phyloP scores from a whole-genome alignment of 2,797 vertebrate species.

The Sciurus vulgaris region DNA sequence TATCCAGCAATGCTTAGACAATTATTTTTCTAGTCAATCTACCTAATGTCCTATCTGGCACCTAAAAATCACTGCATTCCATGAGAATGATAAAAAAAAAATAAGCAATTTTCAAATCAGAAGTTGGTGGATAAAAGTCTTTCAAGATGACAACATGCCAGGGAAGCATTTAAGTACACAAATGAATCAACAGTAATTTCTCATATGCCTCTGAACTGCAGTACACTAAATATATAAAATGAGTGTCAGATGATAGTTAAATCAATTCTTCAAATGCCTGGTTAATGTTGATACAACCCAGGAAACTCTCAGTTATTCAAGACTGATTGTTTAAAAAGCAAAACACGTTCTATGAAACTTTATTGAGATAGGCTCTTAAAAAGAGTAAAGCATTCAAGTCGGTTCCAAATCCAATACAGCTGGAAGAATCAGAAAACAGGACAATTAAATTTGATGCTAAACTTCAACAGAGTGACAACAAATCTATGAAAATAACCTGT shows the following conservation, averaged over 20 bases:
- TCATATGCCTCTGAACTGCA: not conserved
- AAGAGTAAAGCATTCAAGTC: conserved; percentile 28
- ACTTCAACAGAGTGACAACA: conserved; percentile 20
- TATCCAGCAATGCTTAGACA: conserved; percentile 63
- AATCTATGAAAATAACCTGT: conserved; percentile 41
- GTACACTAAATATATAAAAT: not conserved
- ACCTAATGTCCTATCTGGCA: conserved; percentile 57
- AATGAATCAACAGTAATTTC: conserved; percentile 44
- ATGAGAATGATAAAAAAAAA: conserved; percentile 60
- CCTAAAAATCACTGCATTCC: conserved; percentile 51
- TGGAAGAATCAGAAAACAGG: conserved; percentile 11
- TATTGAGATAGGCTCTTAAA: conserved; percentile 23
- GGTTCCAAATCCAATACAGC: conserved; percentile 13
- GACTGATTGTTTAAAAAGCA: conserved; percentile 44
- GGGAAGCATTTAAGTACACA: conserved; percentile 19
- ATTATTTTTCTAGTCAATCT: conserved; percentile 72
- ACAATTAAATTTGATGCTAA: conserved; percentile 27
- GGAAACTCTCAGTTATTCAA: conserved; percentile 60
- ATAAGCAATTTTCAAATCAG: conserved; percentile 61
- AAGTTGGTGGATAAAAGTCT: conserved; percentile 26
- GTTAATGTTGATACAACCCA: conserved; percentile 9
- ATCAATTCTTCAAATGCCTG: conserved; percentile 36
- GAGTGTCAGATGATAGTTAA: conserved; percentile 25
- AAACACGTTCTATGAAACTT: conserved; percentile 24
- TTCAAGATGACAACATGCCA: conserved; percentile 65